Base-by-base conservation (phyloP, 2,113 vertebrate genomes). In the Dasyurus viverrinus region DNA sequence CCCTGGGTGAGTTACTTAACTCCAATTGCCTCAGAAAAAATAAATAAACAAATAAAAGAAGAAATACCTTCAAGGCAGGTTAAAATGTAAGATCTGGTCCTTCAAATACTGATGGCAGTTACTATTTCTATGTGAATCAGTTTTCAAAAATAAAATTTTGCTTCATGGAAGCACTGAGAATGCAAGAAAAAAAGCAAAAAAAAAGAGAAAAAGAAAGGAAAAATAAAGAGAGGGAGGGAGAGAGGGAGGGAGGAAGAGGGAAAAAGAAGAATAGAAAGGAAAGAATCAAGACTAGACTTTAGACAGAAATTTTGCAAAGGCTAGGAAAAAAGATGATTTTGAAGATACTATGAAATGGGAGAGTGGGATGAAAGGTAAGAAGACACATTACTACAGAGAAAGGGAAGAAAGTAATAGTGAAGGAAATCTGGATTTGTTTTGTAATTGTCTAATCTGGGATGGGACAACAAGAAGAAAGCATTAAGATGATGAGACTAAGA, bases 131-230 rank as follows among this genome's bases (percentile, higher is more conserved):
- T 42, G 27, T 90, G 24, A 53, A 2, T 47, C 2, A 8, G 30
- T 93, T 96, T 94, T 55, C 91, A 54, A 54, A 1, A 93, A 36
- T 57, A 47, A 90, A 94, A 91, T 96, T 90, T 8, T 46, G 8
- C 55, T 92, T 95, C 57, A 54, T 68, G 53, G 90, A 24, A 19
- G 89, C 11, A 36, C 36, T 68, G 14, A 11, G 7, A 92, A 95
- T 96, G 24, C 48, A 76, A 93, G 36, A 42, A 36, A 30, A 50
- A 30, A 53, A n/a, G 30, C 23, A 30, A 52, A 30, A 23, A n/a
- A 14, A n/a, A 30, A 53, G 30, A 46, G 1, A 22, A 11, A 8
- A 60, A 60, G 27, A 8, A 60, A 60, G 27, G 3, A 36, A 30
- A 9, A 27, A 47, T 47, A 47, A 36, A 68, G 30, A 12, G 30